A percentile compares a stretch with the other conserved stretches of the same genome.
Conservation (phyloP, 2,113 vertebrate species). For the Tor tambroides region DNA sequence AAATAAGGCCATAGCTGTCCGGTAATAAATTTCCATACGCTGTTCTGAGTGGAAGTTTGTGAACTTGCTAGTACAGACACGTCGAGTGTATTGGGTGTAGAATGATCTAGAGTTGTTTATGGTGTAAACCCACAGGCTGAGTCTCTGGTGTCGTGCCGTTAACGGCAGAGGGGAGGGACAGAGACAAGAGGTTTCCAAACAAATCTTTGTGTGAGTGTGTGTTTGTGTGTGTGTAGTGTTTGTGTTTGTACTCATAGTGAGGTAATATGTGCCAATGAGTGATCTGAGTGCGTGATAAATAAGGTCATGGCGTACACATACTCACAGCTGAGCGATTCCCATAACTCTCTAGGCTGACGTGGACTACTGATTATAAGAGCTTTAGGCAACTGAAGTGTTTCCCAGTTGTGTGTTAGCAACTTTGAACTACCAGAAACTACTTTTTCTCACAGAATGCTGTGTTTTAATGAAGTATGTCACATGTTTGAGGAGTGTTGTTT, state of each 20-base stretch:
- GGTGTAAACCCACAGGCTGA: slow-evolving; percentile 19
- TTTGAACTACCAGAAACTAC: neutral
- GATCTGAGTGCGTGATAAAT: neutral
- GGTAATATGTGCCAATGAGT: neutral
- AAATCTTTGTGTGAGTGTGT: no score
- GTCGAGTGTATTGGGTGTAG: neutral
- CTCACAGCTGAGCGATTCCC: slow-evolving; percentile 13
- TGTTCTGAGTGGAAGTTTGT: slow-evolving; percentile 8
- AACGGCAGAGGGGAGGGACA: slow-evolving; percentile 5
- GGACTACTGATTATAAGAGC: neutral
- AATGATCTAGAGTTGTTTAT: slow-evolving; percentile 12
- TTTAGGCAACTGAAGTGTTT: neutral
- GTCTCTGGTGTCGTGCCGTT: slow-evolving; percentile 19
- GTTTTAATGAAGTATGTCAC: neutral
- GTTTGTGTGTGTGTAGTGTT: no score
- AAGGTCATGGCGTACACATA: neutral
- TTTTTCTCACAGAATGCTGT: neutral
- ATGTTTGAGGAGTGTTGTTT: neutral
- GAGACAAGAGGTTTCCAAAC: neutral
- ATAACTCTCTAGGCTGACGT: neutral
- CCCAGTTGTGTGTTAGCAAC: neutral
- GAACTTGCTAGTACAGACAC: neutral
- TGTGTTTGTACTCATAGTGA: neutral
- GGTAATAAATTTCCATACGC: neutral
- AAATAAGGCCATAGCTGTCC: neutral